These are phyloP conservation scores for Drosophila truncata DNA, from an alignment of 1,140 invertebrate genomes.

Conservation along the genomic window DNA sequence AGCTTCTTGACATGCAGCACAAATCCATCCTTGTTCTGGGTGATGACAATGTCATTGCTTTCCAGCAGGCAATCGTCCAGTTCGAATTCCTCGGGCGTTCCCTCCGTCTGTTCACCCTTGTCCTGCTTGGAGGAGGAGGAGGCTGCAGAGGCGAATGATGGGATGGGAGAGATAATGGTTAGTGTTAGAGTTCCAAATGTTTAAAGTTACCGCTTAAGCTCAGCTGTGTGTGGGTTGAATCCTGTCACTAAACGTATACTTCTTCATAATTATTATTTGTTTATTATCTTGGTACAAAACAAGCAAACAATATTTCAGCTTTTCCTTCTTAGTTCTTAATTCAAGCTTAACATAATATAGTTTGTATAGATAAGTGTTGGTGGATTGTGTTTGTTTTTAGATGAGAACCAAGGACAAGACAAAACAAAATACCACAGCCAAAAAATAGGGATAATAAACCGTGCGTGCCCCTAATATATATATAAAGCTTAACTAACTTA, in stretches of 20 bases:
- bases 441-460: conserved; percentile 48
- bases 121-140: conserved; percentile 77
- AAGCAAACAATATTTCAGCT: conserved; percentile 64
- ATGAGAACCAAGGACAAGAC: conserved; percentile 54
- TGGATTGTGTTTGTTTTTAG: conserved; percentile 36
- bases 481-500: conserved; percentile 54
- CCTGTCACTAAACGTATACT: conserved; percentile 45
- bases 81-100: conserved; percentile 77
- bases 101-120: conserved; percentile 82
- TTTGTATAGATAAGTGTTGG: conserved; percentile 35
- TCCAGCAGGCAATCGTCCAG: conserved; percentile 83
- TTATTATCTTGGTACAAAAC: conserved; percentile 47
- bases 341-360: conserved; percentile 8
- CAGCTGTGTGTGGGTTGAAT: conserved; percentile 46
- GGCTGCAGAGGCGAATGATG: conserved; percentile 39
- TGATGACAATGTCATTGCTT: conserved; percentile 85
- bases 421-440: conserved; percentile 75
- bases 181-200: conserved; percentile 33
- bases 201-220: conserved; percentile 58
- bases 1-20: conserved; percentile 83
- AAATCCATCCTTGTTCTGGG: conserved; percentile 84
- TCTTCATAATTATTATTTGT: conserved; percentile 11
- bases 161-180: conserved; percentile 34
- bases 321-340: conserved; percentile 51
- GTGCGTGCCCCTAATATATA: conserved; percentile 49